Percentiles rank a stretch among this genome's conserved stretches.
Conservation (phyloP, 2,113 vertebrate genomes). For the Thomomys bottae region DNA sequence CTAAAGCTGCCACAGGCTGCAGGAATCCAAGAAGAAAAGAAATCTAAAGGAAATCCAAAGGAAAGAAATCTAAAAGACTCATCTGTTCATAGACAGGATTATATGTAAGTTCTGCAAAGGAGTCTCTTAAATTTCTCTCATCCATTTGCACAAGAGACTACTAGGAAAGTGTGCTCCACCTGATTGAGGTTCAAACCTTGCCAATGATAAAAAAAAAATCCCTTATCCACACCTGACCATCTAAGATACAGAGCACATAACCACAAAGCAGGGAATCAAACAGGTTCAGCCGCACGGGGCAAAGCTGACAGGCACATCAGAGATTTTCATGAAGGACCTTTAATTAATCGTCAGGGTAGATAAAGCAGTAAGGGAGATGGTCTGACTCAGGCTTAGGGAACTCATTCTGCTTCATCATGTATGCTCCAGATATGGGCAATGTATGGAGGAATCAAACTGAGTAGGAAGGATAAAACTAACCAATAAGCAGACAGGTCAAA, state of each 20-base stretch:
- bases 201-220: constrained; percentile 22
- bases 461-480: not conserved
- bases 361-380: not conserved
- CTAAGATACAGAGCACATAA: not conserved
- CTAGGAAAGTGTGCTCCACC: not conserved
- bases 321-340: not conserved
- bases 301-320: not conserved
- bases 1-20: not conserved
- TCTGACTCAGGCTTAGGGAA: not conserved
- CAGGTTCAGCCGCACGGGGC: not conserved
- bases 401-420: not conserved
- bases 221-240: not conserved
- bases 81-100: not conserved
- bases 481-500: not conserved
- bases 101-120: not conserved
- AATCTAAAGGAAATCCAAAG: not conserved
- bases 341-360: not conserved
- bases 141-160: not conserved
- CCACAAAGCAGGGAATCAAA: not conserved
- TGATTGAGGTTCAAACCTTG: not conserved
- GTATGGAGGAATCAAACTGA: not conserved
- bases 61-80: not conserved
- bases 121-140: not conserved
- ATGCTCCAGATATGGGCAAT: not conserved
- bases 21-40: not conserved